Base-by-base conservation (phyloP, 2,113 vertebrate species). In the Tamias sibiricus region DNA sequence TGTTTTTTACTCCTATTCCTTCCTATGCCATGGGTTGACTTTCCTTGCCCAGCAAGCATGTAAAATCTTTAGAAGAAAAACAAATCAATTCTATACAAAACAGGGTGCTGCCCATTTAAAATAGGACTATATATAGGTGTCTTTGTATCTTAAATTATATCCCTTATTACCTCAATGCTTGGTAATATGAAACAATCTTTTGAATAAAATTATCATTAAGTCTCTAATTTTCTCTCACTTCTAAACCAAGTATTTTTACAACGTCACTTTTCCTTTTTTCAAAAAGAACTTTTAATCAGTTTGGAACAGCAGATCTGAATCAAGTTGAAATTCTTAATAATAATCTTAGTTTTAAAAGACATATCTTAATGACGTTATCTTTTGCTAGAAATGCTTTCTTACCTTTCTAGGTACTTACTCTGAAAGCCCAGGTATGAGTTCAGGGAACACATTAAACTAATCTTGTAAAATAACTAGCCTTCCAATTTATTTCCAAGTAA, bases 401-500 rank as follows among this genome's bases (percentile, higher is more conserved):
- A n/a, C 6, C 0, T 2, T 3, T 2, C 28, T 26, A 62, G 2
- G 64, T 4, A 84, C 0, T 8, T 44, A 52, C 19, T 14, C 9
- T 40, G 59, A 95, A 94, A 87, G 6, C 20, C 47, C 26, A 75
- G 66, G 30, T 86, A 47, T 91, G 37, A 79, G 80, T 90, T 64
- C n/a, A 86, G 52, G 40, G 72, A 96, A 90, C 12, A 64, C 52
- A 92, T 16, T 35, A 44, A 69, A 68, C 40, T 74, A 90, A 14
- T 68, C 81, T 84, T 92, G 54, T 37, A 47, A 44, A 85, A 87
- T 90, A 94, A 94, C 79, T 90, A 91, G 90, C 22, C 10, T 96
- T 96, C 75, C 28, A 66, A 62, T 74, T 88, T 83, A 96, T 62
- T 96, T 96, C 57, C 32, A 96, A 91, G 69, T 89, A 87, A 88